Percentiles rank a stretch among this genome's conserved stretches.
These are phyloP conservation scores for Diachasma alloeum DNA, from an alignment of 1,140 invertebrate genomes.

Conservation along the genomic window DNA sequence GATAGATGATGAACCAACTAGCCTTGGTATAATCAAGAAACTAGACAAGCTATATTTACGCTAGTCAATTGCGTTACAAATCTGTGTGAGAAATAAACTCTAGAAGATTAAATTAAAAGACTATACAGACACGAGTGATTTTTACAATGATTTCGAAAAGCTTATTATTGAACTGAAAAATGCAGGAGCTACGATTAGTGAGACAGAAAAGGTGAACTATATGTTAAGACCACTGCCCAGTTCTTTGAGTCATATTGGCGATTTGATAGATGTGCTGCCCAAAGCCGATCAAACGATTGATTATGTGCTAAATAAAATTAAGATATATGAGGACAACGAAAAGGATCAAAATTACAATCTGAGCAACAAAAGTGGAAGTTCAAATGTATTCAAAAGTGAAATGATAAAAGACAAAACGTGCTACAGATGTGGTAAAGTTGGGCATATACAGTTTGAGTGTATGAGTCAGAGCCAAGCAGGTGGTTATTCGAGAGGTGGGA, in stretches of 20 bases:
- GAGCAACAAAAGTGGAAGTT: constrained; percentile 9
- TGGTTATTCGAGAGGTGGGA: not conserved
- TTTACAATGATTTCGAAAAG: constrained; percentile 46
- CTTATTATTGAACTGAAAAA: constrained; percentile 40
- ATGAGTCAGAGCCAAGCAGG: not conserved
- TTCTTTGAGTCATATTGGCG: constrained; percentile 44
- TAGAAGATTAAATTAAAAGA: constrained; percentile 40
- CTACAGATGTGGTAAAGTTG: constrained; percentile 19
- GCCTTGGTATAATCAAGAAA: not conserved
- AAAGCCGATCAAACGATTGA: constrained; percentile 18
- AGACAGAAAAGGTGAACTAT: constrained; percentile 49
- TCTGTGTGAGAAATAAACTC: constrained; percentile 38
- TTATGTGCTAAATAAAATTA: constrained; percentile 26
- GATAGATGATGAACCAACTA: constrained; percentile 1
- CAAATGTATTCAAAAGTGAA: constrained; percentile 28
- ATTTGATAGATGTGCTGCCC: constrained; percentile 36
- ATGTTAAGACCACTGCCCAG: constrained; percentile 46
- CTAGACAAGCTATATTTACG: not conserved
- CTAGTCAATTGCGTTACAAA: constrained; percentile 44
- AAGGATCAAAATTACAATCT: not conserved
- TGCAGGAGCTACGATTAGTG: constrained; percentile 36
- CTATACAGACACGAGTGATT: constrained; percentile 30
- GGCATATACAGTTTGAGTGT: constrained; percentile 24
- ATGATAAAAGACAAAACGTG: constrained; percentile 18
- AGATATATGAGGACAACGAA: constrained; percentile 10